These are phyloP conservation scores for Halcyon leucocephala DNA, from an alignment of 2,797 vertebrate species.

Conservation along the genomic window DNA sequence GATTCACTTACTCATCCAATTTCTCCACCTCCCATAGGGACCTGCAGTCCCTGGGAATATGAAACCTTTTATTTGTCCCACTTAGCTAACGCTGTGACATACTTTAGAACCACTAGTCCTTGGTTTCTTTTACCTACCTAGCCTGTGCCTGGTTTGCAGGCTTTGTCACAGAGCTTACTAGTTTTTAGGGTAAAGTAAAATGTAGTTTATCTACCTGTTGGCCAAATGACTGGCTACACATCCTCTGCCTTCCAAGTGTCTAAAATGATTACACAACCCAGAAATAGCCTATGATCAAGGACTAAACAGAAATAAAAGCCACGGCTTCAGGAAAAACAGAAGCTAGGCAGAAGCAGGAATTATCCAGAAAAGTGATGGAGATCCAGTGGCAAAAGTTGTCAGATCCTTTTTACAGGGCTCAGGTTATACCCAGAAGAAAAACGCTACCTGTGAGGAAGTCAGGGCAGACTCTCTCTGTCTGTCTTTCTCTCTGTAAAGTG, in stretches of 20 bases:
- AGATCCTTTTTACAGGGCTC: neutral
- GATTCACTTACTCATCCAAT: neutral
- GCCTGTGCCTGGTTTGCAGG: neutral
- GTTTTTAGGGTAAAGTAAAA: neutral
- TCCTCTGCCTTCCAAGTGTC: neutral
- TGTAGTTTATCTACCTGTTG: neutral
- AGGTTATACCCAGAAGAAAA: neutral
- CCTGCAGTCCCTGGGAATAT: neutral
- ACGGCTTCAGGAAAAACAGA: neutral
- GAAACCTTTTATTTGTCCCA: neutral
- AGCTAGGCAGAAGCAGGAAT: neutral
- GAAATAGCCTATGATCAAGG: neutral
- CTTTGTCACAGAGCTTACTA: neutral
- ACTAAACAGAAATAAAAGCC: neutral
- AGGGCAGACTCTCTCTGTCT: neutral
- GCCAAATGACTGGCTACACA: neutral
- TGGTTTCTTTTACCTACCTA: neutral
- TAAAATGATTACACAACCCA: neutral
- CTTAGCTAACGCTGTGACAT: neutral
- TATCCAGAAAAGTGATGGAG: neutral
- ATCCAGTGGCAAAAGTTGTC: neutral
- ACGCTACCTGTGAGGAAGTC: neutral
- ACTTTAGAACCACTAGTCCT: neutral
- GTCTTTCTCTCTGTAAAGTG: neutral
- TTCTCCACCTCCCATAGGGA: neutral